phyloP scores from a whole-genome alignment of 2,888 invertebrate species.

The Smittia sp. region DNA sequence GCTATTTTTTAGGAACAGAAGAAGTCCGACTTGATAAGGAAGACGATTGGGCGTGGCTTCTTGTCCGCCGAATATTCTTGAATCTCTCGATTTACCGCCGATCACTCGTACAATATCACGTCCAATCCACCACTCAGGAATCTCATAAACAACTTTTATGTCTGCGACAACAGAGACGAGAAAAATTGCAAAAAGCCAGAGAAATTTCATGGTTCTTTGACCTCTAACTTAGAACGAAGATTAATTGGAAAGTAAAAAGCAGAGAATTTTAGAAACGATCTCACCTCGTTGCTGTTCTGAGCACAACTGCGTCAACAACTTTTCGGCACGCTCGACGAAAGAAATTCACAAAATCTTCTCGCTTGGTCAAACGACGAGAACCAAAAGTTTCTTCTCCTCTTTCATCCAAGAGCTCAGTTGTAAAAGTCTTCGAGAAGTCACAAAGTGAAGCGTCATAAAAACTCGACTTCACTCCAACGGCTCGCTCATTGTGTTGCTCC shows the following conservation, averaged over 20 bases:
- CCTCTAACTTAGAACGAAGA: too few relatives aligned
- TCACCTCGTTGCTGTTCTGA: background rate
- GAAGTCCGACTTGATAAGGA: constrained; percentile 27
- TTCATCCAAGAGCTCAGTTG: too few relatives aligned
- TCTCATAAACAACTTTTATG: constrained; percentile 1
- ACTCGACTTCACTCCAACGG: too few relatives aligned
- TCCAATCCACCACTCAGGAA: constrained; percentile 18
- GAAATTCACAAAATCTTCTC: too few relatives aligned
- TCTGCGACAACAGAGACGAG: background rate
- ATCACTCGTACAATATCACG: background rate
- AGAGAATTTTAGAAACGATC: background rate
- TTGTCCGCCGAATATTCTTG: constrained; percentile 24
- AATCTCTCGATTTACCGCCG: background rate
- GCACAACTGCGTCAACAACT: background rate
- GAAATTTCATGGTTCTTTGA: background rate
- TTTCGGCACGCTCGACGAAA: too few relatives aligned
- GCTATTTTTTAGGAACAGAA: background rate
- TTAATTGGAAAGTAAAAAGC: too few relatives aligned
- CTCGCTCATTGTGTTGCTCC: too few relatives aligned
- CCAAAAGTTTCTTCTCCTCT: too few relatives aligned
- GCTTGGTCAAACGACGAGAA: too few relatives aligned
- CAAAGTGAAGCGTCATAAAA: too few relatives aligned
- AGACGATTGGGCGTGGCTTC: background rate
- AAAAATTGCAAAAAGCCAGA: background rate
- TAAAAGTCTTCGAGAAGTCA: too few relatives aligned